Base-by-base conservation (phyloP, 2,888 invertebrate genomes). In the Anthrax anthrax region DNA sequence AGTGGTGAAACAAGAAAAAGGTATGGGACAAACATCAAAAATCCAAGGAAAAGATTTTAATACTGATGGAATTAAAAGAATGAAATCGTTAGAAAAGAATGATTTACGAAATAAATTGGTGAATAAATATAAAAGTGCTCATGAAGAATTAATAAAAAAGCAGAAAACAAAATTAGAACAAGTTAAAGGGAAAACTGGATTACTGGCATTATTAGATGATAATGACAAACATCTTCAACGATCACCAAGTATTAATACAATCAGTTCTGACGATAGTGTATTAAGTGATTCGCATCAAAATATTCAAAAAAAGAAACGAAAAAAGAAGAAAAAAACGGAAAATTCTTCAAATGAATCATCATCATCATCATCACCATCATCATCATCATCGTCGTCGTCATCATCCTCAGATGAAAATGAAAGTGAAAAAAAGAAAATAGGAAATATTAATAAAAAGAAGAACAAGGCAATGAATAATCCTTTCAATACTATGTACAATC, bases 391-490 rank as follows among this genome's bases (percentile, higher is more conserved):
- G 61, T 0, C 67, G n/a, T 37, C 50, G 46, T 57, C 62, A 23
- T 23, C 17, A 16, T 19, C n/a, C n/a, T n/a, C n/a, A n/a, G n/a
- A n/a, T n/a, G 41, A 41, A 16, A 18, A 37, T 14, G 42, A 46
- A 10, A 10, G 12, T 3, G 29, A 29, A 29, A 67, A 2, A 64
- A 71, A 23, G 8, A 23, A 6, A 6, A 8, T 8, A 23, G 23
- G 23, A 23, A 23, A 23, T 6, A 23, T 23, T 23, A 8, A 40
- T 59, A 76, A 8, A 69, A 73, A 14, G 69, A 67, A 23, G 75
- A 75, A 61, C 60, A 71, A 54, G 69, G 70, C 38, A 69, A 72
- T 51, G 38, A 45, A 44, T 19, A 55, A 56, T 18, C 52, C 59
- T 4, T 50, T 52, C 47, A 46, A 52, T n/a, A 19, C 59, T 47